Conservation (phyloP, 2,113 vertebrate genomes). For the Corythaixoides concolor region DNA sequence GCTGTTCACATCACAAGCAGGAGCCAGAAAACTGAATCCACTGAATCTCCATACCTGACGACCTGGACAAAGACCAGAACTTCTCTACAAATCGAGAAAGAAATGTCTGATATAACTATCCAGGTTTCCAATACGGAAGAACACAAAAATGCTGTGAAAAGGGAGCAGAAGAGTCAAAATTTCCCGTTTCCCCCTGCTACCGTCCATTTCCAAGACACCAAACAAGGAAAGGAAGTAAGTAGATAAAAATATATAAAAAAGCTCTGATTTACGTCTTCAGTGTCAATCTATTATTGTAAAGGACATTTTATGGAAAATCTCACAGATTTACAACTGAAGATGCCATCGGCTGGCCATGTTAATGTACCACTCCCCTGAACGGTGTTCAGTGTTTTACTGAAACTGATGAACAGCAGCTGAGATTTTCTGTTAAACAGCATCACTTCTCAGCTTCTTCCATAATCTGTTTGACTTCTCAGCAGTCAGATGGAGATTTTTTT, state of each 20-base stretch:
- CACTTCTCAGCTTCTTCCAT: neutral
- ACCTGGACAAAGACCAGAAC: neutral
- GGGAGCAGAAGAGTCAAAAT: neutral
- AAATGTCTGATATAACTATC: neutral
- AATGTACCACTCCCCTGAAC: fast-evolving
- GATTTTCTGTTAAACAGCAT: neutral
- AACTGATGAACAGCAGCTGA: neutral
- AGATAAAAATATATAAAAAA: neutral
- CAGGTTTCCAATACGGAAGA: neutral
- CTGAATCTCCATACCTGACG: neutral
- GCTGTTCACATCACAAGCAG: neutral
- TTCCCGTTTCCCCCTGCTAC: neutral
- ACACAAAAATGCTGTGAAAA: neutral
- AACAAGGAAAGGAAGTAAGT: neutral
- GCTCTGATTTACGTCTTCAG: neutral
- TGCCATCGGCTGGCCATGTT: neutral
- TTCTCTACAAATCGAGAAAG: neutral
- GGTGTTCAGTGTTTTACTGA: neutral
- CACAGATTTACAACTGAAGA: neutral
- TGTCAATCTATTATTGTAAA: neutral
- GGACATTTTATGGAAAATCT: neutral
- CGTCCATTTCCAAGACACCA: neutral
- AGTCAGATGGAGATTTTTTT: neutral
- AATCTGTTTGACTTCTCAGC: neutral
- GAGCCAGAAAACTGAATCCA: neutral